These are phyloP conservation scores for Polydrusus cervinus DNA, from an alignment of 2,888 invertebrate species.

Conservation along the genomic window DNA sequence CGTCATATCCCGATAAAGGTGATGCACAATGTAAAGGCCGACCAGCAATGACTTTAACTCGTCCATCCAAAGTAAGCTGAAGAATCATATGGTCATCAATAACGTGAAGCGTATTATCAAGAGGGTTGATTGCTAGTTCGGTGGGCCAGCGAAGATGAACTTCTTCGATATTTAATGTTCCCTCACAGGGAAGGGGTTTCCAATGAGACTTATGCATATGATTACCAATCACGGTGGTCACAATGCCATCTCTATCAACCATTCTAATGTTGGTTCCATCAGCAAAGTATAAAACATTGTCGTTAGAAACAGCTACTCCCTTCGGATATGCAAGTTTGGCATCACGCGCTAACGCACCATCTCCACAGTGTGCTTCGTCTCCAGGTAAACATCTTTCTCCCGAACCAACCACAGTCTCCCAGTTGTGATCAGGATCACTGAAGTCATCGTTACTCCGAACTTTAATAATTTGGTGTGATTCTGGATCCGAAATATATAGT, in stretches of 20 bases:
- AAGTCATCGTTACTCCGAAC: constrained; percentile 89
- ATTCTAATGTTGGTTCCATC: constrained; percentile 95
- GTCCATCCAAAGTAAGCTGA: constrained; percentile 91
- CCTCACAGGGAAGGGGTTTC: constrained; percentile 95
- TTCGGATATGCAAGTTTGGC: constrained; percentile 97
- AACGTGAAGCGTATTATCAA: constrained; percentile 95
- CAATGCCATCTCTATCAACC: constrained; percentile 93
- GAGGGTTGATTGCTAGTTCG: constrained; percentile 92
- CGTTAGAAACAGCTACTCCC: constrained; percentile 94
- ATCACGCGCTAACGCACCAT: constrained; percentile 92
- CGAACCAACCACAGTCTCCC: constrained; percentile 96
- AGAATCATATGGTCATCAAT: constrained; percentile 97
- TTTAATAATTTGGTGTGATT: constrained; percentile 93
- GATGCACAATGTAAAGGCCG: constrained; percentile 94
- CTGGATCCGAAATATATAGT: constrained; percentile 96
- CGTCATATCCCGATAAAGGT: constrained; percentile 84
- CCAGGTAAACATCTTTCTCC: constrained; percentile 95
- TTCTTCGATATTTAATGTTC: constrained; percentile 92
- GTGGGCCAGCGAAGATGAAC: constrained; percentile 98
- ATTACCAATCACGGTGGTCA: constrained; percentile 93
- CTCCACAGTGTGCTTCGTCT: constrained; percentile 96
- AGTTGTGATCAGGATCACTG: constrained; percentile 91
- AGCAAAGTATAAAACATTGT: constrained; percentile 94
- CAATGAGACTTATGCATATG: constrained; percentile 95
- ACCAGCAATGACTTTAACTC: constrained; percentile 94